These are phyloP conservation scores for Nymphalis c-album DNA, from an alignment of 2,888 invertebrate genomes.

Conservation along the genomic window DNA sequence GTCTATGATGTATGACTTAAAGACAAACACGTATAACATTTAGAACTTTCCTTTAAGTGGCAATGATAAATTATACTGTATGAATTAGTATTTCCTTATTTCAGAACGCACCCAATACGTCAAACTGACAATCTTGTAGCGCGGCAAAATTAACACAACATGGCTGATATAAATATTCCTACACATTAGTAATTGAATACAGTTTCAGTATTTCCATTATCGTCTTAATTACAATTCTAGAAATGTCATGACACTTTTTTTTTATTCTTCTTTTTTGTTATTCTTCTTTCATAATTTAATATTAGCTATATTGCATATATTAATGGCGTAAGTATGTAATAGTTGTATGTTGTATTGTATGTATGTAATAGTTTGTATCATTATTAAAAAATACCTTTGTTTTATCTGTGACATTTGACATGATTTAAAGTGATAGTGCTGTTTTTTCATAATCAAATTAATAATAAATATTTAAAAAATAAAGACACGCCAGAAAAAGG, in stretches of 20 bases:
- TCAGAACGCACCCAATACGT: conserved; percentile 41
- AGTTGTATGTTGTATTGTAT: too few relatives aligned
- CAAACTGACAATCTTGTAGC: conserved; percentile 36
- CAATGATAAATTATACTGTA: conserved; percentile 30
- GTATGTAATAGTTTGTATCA: too few relatives aligned
- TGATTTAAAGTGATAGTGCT: too few relatives aligned
- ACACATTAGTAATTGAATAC: conserved; percentile 32
- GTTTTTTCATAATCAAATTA: too few relatives aligned
- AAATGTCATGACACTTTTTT: neutral
- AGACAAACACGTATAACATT: conserved; percentile 14
- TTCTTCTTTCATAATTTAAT: too few relatives aligned
- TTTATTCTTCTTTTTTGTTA: too few relatives aligned
- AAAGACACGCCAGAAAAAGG: too few relatives aligned
- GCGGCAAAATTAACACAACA: conserved; percentile 35
- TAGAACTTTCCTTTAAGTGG: conserved; percentile 17
- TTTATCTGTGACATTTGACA: too few relatives aligned
- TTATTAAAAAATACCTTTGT: too few relatives aligned
- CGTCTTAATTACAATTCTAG: neutral
- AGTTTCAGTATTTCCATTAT: conserved; percentile 8
- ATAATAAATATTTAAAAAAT: too few relatives aligned
- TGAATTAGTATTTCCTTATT: conserved; percentile 37
- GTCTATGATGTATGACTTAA: neutral
- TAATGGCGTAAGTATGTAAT: too few relatives aligned
- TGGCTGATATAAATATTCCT: conserved; percentile 34
- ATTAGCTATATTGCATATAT: too few relatives aligned